Percentiles rank a stretch among this genome's conserved stretches.
phyloP scores from a whole-genome alignment of 1,140 invertebrate species.

The Caenorhabditis tropicalis region DNA sequence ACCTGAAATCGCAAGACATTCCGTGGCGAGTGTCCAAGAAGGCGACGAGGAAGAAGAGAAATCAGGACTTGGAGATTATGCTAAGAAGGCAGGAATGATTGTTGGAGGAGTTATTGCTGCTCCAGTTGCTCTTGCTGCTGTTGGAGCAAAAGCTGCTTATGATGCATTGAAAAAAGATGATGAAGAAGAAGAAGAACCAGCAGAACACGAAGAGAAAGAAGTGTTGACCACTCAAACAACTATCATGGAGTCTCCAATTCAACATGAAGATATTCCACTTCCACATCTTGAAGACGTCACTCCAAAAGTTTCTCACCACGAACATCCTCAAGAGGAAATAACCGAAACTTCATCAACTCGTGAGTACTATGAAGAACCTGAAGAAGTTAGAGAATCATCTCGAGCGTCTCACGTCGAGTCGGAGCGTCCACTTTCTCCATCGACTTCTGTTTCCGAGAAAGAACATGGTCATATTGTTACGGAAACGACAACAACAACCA shows the following conservation, averaged over 20 bases:
- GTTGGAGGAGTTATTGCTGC: constrained; percentile 45
- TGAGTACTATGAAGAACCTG: constrained; percentile 2
- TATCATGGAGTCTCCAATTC: constrained; percentile 6
- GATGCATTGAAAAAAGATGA: constrained; percentile 22
- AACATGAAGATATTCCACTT: not conserved
- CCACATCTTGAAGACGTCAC: constrained; percentile 10
- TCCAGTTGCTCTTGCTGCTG: constrained; percentile 50
- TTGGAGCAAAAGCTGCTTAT: constrained; percentile 45
- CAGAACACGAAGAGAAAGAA: not conserved
- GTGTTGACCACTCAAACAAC: constrained; percentile 20
- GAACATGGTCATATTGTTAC: not conserved
- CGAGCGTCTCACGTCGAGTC: not conserved
- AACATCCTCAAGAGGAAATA: not conserved
- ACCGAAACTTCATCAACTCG: not conserved
- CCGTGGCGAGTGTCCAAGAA: not conserved
- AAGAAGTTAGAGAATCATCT: not conserved
- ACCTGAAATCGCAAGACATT: not conserved
- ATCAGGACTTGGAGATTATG: constrained; percentile 1
- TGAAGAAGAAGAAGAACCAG: not conserved
- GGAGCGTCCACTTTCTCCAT: not conserved
- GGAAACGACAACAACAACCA: not conserved
- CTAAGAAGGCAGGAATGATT: constrained; percentile 43
- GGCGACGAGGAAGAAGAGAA: not conserved
- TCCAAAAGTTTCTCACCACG: not conserved
- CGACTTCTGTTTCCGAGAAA: no score